Base-by-base conservation (phyloP, 2,113 vertebrate species). In the Coracopsis vasa region DNA sequence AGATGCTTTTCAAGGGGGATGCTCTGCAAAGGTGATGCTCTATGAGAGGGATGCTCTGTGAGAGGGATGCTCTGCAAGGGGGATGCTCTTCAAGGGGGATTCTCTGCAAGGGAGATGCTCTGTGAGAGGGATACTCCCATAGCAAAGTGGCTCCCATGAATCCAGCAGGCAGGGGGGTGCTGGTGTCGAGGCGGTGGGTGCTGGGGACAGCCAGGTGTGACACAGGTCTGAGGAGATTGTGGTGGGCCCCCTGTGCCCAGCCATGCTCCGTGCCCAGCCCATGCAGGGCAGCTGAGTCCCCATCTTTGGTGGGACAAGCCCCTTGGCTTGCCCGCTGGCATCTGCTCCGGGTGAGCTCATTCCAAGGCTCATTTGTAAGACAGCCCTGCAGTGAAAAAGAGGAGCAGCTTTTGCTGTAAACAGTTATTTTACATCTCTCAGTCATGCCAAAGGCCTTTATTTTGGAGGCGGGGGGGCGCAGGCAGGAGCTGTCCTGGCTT, bases 401-500 rank as follows among this genome's bases (percentile, higher is more conserved):
- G 37, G 83, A 84, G 88, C 95, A 72, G 90, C 88, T 90, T 91
- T 92, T 31, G 85, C 92, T 94, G 83, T 86, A 86, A 90, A 90
- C 86, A 70, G 85, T 95, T 94, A 82, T 92, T 93, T 97, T 93
- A 90, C 79, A 95, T 93, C 88, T 94, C 94, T 91, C 90, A 88
- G 93, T 96, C 79, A 95, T 88, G 61, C 93, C 87, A 78, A 53
- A 92, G 66, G 75, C 70, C 89, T 95, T 95, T 92, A 53, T 94
- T 88, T 85, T 10, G 20, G 60, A 93, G 92, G 86, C 27, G 17
- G 4, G 16, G 33, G 65, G 20, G 28, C 11, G 61, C 11, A 1
- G 80, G 93, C 25, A 1, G 83, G 78, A 53, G 90, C 85, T 53
- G 80, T 70, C 71, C 78, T 33, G 81, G 80, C 80, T 94, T 18